A percentile compares a stretch with the other conserved stretches of the same genome.
These are phyloP conservation scores for Synergus japonicus DNA, from an alignment of 2,888 invertebrate genomes.

Conservation along the genomic window DNA sequence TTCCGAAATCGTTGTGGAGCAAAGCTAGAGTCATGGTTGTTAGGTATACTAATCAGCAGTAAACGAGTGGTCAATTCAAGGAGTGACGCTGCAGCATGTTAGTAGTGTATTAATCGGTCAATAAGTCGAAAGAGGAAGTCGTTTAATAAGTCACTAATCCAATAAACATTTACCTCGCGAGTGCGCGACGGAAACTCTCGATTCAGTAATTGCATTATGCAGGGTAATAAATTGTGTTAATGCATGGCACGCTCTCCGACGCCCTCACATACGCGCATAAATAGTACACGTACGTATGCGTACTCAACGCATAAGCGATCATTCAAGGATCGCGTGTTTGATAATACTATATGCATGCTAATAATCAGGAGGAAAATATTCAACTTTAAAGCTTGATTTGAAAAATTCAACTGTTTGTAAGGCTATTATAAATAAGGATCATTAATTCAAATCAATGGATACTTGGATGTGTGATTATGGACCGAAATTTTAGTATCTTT, in stretches of 20 bases:
- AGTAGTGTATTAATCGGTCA: constrained; percentile 38
- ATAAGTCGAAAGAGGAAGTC: constrained; percentile 44
- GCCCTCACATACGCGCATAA: constrained; percentile 31
- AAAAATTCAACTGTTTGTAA: not conserved
- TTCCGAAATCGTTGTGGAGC: constrained; percentile 44
- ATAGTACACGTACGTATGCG: not conserved
- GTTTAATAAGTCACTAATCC: constrained; percentile 44
- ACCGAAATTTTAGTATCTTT: not conserved
- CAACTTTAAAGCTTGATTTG: not conserved
- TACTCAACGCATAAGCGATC: constrained; percentile 2
- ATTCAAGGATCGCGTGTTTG: constrained; percentile 9
- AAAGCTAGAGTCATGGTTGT: constrained; percentile 4
- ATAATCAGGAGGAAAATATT: not conserved
- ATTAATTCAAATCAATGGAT: too few relatives aligned
- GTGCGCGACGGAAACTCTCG: constrained; percentile 58
- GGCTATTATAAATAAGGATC: not conserved
- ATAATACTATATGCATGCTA: not conserved
- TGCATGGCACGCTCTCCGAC: constrained; percentile 62
- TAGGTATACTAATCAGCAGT: constrained; percentile 38
- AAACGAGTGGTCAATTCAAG: constrained; percentile 35
- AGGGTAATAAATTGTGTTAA: constrained; percentile 65
- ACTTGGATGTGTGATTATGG: too few relatives aligned
- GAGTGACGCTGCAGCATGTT: constrained; percentile 35
- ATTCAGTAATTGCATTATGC: constrained; percentile 68
- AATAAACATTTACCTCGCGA: constrained; percentile 46